Base-by-base conservation (phyloP, 2,888 invertebrate genomes). In the Eupelmus urozonus region DNA sequence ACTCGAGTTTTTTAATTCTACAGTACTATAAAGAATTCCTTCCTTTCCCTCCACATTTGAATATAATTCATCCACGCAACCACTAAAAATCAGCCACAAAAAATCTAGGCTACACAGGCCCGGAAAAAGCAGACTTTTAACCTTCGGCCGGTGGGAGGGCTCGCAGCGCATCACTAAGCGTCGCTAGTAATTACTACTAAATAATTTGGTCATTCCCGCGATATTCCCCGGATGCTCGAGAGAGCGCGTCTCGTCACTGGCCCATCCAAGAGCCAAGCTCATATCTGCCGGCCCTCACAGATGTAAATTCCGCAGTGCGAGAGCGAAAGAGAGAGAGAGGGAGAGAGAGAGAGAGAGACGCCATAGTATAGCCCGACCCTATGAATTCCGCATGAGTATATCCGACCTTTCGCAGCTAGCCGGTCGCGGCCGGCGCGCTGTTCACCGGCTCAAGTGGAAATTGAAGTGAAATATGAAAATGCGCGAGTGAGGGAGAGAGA, bases 391-490 rank as follows among this genome's bases (percentile, higher is more conserved):
- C 87, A 86, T 85, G 87, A 88, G 85, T 87, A n/a, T n/a, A 85
- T 86, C 84, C 84, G 83, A 85, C 85, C 87, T 87, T 87, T 87
- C 85, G 83, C 82, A 80, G 20, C 49, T 62, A 27, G 81, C 80
- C 78, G 80, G n/a, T n/a, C 71, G 45, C 40, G 78, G 79, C 71
- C 80, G 34, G 18, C 27, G 34, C 82, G 83, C 83, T 85, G 86
- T 84, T 84, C 84, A 82, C 82, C 85, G 82, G 85, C 83, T 87
- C 82, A 85, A 87, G 85, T 87, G 86, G 85, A 88, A 87, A 87
- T 88, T 87, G 84, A 85, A 86, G 87, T 86, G 86, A 87, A 87
- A 87, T 88, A 87, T 86, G 88, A 87, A 87, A 87, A 87, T 87
- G 83, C 82, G 79, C 82, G 81, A 79, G 74, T 76, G 78, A 76